phyloP scores from a whole-genome alignment of 2,113 vertebrate species.

The Megaleporinus macrocephalus region DNA sequence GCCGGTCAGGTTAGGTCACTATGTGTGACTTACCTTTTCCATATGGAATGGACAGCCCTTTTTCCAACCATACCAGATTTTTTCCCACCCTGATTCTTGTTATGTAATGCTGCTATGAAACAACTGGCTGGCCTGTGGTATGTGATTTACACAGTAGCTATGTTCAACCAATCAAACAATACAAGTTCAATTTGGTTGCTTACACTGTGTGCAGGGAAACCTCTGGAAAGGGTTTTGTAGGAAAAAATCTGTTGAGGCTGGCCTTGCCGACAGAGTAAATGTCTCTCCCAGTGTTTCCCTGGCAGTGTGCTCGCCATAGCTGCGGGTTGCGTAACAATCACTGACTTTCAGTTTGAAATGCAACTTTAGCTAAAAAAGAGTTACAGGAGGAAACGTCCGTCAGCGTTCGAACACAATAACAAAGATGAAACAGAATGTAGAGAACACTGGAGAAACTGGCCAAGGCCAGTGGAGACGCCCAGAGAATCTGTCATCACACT shows the following conservation, averaged over 20 bases:
- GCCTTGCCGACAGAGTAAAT: neutral
- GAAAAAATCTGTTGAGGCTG: neutral
- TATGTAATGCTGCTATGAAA: conserved; percentile 26
- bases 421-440: conserved; percentile 7
- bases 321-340: conserved; percentile 31
- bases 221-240: neutral
- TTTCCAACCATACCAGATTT: conserved; percentile 32
- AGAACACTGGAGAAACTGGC: conserved; percentile 32
- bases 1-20: conserved; percentile 4
- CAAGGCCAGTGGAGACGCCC: conserved; percentile 32
- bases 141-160: neutral
- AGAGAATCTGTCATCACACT: conserved; percentile 14
- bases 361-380: neutral
- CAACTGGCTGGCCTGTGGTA: neutral
- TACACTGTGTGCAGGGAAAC: neutral
- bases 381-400: conserved; percentile 36
- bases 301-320: conserved; percentile 16
- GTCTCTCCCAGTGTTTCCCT: neutral
- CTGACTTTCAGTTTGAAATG: conserved; percentile 3
- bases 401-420: conserved; percentile 13
- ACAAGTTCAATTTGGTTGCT: neutral
- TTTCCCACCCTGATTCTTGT: neutral
- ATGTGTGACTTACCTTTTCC: neutral
- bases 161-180: neutral
- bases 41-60: conserved; percentile 3